phyloP scores from a whole-genome alignment of 2,888 invertebrate genomes.

The Creontiades dilutus region DNA sequence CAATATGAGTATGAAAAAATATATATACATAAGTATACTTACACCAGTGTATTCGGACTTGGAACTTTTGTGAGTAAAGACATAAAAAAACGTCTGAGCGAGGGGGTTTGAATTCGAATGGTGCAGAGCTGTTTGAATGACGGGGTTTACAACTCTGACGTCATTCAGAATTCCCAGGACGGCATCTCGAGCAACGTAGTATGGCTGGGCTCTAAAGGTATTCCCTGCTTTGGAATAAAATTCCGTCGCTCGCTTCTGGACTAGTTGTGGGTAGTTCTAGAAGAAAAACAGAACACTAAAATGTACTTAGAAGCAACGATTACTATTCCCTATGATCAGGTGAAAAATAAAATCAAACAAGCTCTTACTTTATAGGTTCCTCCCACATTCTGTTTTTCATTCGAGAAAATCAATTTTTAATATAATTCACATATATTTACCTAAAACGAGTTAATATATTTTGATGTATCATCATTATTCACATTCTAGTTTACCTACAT shows the following conservation, averaged over 20 bases:
- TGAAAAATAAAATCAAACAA: no score
- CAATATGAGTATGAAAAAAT: no score
- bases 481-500: no score
- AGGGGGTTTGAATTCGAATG: slow-evolving; percentile 79
- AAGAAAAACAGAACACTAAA: not conserved
- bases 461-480: no score
- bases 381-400: no score
- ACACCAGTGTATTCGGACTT: slow-evolving; percentile 89
- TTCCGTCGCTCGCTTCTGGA: slow-evolving; percentile 75
- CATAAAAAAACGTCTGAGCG: slow-evolving; percentile 87
- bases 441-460: no score
- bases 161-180: slow-evolving; percentile 94
- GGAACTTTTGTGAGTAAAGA: slow-evolving; percentile 90
- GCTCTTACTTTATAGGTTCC: no score
- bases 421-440: no score
- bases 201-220: slow-evolving; percentile 76
- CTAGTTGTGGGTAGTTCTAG: slow-evolving; percentile 71
- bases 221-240: slow-evolving; percentile 64
- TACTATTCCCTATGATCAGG: no score
- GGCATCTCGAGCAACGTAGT: slow-evolving; percentile 82
- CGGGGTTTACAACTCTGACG: slow-evolving; percentile 90
- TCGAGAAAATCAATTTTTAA: no score
- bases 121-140: slow-evolving; percentile 87
- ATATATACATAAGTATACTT: no score
- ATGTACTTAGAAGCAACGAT: no score